Evolutionary conservation across 1,140 invertebrate species (phyloP).

Genomic region (Harlomillsia oculata): DNA sequence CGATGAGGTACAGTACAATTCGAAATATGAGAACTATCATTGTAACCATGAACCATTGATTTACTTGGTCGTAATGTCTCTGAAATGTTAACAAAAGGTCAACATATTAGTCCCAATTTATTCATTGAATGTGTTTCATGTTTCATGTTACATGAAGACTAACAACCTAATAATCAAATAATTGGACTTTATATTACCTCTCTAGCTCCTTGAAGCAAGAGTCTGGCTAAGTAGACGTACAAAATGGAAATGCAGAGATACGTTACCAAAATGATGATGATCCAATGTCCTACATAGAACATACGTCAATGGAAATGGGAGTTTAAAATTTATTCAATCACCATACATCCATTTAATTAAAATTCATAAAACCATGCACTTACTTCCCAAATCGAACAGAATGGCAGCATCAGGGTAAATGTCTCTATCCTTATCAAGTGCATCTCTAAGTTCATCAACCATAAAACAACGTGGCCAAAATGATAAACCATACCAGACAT

Average conservation of each 20-base stretch:
- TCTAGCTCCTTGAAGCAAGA: not conserved
- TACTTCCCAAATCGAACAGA: conserved; percentile 6
- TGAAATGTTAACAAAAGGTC: not conserved
- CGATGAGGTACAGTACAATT: not conserved
- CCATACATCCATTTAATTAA: not conserved
- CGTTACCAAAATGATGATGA: not conserved
- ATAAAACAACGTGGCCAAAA: conserved; percentile 1
- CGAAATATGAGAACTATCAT: not conserved
- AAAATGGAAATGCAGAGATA: not conserved
- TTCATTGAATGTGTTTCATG: no score
- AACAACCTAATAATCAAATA: not conserved
- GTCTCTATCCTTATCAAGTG: not conserved
- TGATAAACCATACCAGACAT: not conserved
- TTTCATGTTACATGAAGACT: not conserved
- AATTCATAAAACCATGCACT: not conserved
- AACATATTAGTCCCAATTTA: not conserved
- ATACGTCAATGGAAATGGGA: not conserved
- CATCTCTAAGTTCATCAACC: not conserved
- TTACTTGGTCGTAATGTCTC: conserved; percentile 4
- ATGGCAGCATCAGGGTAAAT: not conserved
- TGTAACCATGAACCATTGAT: conserved; percentile 2
- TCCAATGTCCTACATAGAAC: not conserved
- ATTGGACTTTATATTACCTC: not conserved
- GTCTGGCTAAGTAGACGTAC: conserved; percentile 2
- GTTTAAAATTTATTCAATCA: not conserved